A percentile compares a stretch with the other conserved stretches of the same genome.
Evolutionary conservation across 2,797 vertebrate species (phyloP).

Genomic region (Spheniscus humboldti): DNA sequence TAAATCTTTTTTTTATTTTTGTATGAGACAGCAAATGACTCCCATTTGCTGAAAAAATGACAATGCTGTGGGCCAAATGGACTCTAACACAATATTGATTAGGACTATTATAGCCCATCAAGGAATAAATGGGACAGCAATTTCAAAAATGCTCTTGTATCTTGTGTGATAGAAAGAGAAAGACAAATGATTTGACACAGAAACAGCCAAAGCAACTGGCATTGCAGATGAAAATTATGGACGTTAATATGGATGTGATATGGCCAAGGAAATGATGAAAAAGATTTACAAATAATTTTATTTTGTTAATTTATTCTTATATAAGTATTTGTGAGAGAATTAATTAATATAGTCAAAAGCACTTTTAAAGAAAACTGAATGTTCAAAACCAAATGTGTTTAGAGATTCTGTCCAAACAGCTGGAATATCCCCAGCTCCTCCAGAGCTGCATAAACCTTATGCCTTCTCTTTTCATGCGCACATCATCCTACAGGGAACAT

Average conservation of each 20-base stretch:
- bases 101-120: constrained; percentile 12
- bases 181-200: not conserved
- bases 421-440: not conserved
- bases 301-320: not conserved
- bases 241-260: not conserved
- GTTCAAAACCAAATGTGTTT: not conserved
- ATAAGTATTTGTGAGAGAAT: not conserved
- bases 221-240: not conserved
- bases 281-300: not conserved
- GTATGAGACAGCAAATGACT: constrained; percentile 1
- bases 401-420: not conserved
- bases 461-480: not conserved
- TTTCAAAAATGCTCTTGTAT: not conserved
- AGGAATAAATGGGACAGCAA: not conserved
- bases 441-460: not conserved
- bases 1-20: constrained; percentile 38
- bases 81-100: constrained; percentile 45
- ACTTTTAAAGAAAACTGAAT: not conserved
- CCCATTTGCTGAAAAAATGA: constrained; percentile 18
- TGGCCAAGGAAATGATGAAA: not conserved
- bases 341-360: not conserved
- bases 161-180: not conserved
- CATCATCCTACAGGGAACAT: not conserved
- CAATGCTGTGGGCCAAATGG: constrained; percentile 4
- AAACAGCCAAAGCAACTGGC: not conserved